phyloP scores from a whole-genome alignment of 2,888 invertebrate species.

The Ischnus inquisitorius region DNA sequence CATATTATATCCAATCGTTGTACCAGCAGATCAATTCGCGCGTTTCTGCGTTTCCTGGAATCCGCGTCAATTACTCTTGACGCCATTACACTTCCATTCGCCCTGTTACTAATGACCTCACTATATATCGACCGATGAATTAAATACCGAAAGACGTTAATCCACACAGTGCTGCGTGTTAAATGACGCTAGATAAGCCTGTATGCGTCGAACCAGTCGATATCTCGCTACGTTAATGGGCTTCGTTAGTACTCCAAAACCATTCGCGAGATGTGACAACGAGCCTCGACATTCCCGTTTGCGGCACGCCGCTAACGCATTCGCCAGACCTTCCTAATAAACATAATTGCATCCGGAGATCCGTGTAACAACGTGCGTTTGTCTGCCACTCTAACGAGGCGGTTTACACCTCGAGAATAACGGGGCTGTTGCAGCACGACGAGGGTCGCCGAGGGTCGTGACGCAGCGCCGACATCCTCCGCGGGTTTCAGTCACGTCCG shows the following conservation, averaged over 20 bases:
- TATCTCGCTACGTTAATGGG: constrained; percentile 60
- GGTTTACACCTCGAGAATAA: constrained; percentile 61
- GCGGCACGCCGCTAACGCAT: constrained; percentile 17
- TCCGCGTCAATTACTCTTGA: too few species aligned
- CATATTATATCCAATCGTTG: too few species aligned
- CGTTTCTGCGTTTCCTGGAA: too few species aligned
- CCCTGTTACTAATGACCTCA: too few species aligned
- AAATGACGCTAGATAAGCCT: neutral
- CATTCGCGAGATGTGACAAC: constrained; percentile 52
- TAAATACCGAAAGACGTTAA: too few species aligned
- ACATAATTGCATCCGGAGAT: constrained; percentile 63
- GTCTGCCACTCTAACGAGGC: constrained; percentile 63
- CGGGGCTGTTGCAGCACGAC: constrained; percentile 36
- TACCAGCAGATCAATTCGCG: too few species aligned
- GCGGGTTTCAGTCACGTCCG: constrained; percentile 34
- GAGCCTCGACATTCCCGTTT: constrained; percentile 63
- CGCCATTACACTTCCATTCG: too few species aligned
- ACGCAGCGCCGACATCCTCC: constrained; percentile 31
- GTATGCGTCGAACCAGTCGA: constrained; percentile 7
- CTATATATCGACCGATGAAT: too few species aligned
- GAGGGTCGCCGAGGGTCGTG: constrained; percentile 46
- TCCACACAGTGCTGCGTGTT: too few species aligned
- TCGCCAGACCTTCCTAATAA: constrained; percentile 45
- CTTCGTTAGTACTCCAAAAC: constrained; percentile 55
- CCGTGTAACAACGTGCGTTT: constrained; percentile 62